A percentile compares a stretch with the other conserved stretches of the same genome.
Evolutionary conservation across 2,113 vertebrate genomes (phyloP).

Genomic region (Myrmophylax atrothorax): DNA sequence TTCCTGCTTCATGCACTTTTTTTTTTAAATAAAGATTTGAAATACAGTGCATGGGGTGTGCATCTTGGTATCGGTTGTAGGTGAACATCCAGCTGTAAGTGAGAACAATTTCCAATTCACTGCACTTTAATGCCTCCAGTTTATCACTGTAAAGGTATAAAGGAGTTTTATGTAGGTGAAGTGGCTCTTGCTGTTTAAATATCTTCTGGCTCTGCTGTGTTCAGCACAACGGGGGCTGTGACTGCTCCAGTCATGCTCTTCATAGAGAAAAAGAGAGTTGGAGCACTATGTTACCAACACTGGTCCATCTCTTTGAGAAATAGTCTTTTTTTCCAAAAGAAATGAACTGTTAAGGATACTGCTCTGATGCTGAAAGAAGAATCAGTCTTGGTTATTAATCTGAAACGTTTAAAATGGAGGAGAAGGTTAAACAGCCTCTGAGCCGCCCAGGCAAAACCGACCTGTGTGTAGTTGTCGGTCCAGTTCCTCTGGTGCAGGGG

Average conservation of each 20-base stretch:
- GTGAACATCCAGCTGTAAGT: constrained; percentile 46
- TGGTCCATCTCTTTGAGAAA: neutral
- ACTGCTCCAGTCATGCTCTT: neutral
- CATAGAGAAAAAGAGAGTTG: neutral
- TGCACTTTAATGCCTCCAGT: constrained; percentile 56
- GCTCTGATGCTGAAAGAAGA: neutral
- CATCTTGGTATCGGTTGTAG: neutral
- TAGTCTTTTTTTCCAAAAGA: neutral
- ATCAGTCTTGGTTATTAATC: neutral
- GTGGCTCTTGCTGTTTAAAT: constrained; percentile 47
- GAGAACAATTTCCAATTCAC: constrained; percentile 54
- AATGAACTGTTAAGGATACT: neutral
- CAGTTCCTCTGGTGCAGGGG: constrained; percentile 13
- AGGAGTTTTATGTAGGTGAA: constrained; percentile 59
- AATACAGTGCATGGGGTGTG: neutral
- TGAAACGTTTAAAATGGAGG: neutral
- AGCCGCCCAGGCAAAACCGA: neutral
- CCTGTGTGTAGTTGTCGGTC: neutral
- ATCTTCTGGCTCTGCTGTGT: neutral
- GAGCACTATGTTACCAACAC: neutral
- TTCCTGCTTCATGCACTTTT: neutral
- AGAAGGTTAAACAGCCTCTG: neutral
- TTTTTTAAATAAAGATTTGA: neutral
- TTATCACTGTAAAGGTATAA: constrained; percentile 59
- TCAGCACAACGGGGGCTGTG: neutral